Conservation (phyloP, 2,113 vertebrate species). For the Irena cyanogastra region DNA sequence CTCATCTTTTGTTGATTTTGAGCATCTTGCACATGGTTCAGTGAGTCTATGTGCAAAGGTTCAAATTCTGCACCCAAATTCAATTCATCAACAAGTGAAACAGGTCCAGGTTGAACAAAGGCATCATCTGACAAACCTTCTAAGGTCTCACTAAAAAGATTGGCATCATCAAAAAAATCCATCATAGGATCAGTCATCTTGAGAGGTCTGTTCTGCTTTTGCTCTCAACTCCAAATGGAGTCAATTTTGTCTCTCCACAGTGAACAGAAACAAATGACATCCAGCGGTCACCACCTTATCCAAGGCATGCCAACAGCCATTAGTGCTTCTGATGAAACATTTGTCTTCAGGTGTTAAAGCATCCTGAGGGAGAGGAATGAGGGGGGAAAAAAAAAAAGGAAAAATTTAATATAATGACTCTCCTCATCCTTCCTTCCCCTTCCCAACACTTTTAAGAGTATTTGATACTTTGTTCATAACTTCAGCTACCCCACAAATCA, state of each 20-base stretch:
- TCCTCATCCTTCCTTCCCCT: not conserved
- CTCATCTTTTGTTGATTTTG: slow-evolving; percentile 75
- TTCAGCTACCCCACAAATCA: not conserved
- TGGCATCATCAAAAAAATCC: slow-evolving; percentile 97
- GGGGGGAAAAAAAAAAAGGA: rapidly evolving
- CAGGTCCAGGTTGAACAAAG: slow-evolving; percentile 85
- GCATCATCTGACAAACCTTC: slow-evolving; percentile 90
- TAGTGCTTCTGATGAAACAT: slow-evolving; percentile 56
- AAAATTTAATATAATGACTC: not conserved
- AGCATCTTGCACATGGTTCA: slow-evolving; percentile 83
- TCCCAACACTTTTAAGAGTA: not conserved
- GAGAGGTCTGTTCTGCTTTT: slow-evolving; percentile 54
- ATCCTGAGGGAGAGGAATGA: not conserved
- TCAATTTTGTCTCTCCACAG: slow-evolving; percentile 51
- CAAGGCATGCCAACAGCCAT: slow-evolving; percentile 65
- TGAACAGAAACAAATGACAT: slow-evolving; percentile 56
- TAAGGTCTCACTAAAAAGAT: slow-evolving; percentile 91
- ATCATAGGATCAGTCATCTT: slow-evolving; percentile 88
- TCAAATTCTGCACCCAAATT: slow-evolving; percentile 92
- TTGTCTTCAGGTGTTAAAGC: not conserved
- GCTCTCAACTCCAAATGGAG: slow-evolving; percentile 66
- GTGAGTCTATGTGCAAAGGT: slow-evolving; percentile 86
- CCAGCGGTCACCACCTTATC: slow-evolving; percentile 65
- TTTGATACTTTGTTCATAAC: not conserved
- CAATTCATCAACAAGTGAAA: slow-evolving; percentile 93